A percentile compares a stretch with the other conserved stretches of the same genome.
phyloP scores from a whole-genome alignment of 1,140 invertebrate species.

The Halotydeus destructor region DNA sequence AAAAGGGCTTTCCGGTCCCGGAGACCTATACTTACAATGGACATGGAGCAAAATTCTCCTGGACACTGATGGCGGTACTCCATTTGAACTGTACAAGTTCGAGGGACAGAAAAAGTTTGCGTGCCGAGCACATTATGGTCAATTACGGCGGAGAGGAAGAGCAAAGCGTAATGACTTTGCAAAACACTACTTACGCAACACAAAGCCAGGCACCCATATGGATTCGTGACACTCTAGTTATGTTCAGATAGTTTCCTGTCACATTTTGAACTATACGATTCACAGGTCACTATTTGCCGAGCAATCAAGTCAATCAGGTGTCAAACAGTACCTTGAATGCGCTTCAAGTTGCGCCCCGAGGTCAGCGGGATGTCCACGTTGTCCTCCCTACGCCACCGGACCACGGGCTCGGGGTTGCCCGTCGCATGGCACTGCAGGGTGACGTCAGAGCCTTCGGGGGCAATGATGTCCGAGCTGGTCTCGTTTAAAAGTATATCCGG shows the following conservation, averaged over 20 bases:
- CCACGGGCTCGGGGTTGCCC: slow-evolving; percentile 59
- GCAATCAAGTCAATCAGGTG: no score
- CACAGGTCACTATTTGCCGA: no score
- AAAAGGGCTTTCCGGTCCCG: no score
- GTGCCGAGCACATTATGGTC: neutral
- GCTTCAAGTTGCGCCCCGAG: no score
- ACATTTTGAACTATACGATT: slow-evolving; percentile 25
- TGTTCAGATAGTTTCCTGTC: slow-evolving; percentile 49
- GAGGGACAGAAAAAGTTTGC: neutral
- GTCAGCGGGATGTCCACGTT: slow-evolving; percentile 11
- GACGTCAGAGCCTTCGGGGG: slow-evolving; percentile 69
- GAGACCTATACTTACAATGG: slow-evolving; percentile 64
- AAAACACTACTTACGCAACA: no score
- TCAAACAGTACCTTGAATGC: no score
- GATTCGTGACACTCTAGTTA: slow-evolving; percentile 56
- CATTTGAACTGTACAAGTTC: slow-evolving; percentile 29
- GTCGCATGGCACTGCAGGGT: slow-evolving; percentile 63
- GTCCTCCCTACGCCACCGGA: slow-evolving; percentile 22
- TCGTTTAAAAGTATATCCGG: slow-evolving; percentile 74
- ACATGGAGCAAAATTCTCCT: slow-evolving; percentile 81
- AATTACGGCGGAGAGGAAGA: neutral
- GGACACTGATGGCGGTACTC: slow-evolving; percentile 41
- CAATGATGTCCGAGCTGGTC: slow-evolving; percentile 70
- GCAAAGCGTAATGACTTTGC: no score
- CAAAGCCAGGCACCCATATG: slow-evolving; percentile 81